Evolutionary conservation across 2,113 vertebrate genomes (phyloP).

Genomic region (Scomber scombrus): DNA sequence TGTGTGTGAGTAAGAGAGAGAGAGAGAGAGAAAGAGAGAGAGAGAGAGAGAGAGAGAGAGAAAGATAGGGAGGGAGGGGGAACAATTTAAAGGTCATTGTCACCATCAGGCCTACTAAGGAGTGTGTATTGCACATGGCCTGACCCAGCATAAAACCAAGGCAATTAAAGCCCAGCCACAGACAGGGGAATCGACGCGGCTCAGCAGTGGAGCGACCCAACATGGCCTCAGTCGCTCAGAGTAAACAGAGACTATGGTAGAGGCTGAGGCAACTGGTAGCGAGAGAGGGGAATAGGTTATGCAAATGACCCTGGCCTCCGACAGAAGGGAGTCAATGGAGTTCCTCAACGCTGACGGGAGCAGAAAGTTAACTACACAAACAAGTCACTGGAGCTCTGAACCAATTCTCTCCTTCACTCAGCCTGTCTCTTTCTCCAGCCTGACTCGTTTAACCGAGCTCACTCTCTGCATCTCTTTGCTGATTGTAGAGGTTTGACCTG

Average conservation of each 20-base stretch:
- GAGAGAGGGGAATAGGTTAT: constrained; percentile 75
- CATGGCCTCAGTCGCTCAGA: constrained; percentile 63
- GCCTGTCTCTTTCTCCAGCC: constrained; percentile 40
- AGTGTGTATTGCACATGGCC: constrained; percentile 63
- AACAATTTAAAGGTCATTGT: constrained; percentile 77
- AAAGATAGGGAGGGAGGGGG: constrained; percentile 3
- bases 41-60: neutral
- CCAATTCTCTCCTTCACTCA: constrained; percentile 30
- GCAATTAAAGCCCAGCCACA: constrained; percentile 77
- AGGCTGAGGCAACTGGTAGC: constrained; percentile 66
- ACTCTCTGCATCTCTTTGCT: constrained; percentile 20
- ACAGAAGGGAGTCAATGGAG: constrained; percentile 77
- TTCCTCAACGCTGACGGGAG: constrained; percentile 70
- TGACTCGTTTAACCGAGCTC: constrained; percentile 39
- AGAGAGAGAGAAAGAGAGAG: neutral
- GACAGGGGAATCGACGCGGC: constrained; percentile 71
- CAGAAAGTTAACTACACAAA: constrained; percentile 81
- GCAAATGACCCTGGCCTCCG: constrained; percentile 76
- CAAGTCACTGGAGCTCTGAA: constrained; percentile 65
- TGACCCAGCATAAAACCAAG: constrained; percentile 79
- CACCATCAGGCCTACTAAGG: constrained; percentile 69
- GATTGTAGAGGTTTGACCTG: constrained; percentile 38
- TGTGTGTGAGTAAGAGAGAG: neutral
- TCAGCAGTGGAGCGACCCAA: constrained; percentile 72
- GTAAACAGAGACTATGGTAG: constrained; percentile 72